phyloP scores from a whole-genome alignment of 92 coral and sea anemone genomes.

The Pocillopora meandrina region DNA sequence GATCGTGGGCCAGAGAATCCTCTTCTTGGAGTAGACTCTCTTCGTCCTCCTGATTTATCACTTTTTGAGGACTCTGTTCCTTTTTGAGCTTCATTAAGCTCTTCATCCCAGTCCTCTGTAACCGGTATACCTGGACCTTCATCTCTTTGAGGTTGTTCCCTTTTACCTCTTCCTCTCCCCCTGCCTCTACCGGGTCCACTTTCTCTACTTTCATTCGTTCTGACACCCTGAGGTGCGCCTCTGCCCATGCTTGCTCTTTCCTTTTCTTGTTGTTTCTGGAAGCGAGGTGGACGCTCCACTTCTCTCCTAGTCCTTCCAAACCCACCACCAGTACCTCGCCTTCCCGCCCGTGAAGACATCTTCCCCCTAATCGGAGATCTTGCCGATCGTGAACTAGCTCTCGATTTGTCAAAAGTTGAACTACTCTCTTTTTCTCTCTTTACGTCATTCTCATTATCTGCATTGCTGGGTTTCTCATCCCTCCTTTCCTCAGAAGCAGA shows the following conservation, averaged over 20 bases:
- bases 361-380: constrained; percentile 55
- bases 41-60: constrained; percentile 29
- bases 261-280: constrained; percentile 89
- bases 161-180: constrained; percentile 70
- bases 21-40: constrained; percentile 31
- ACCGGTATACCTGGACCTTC: constrained; percentile 59
- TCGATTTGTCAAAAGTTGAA: constrained; percentile 27
- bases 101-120: constrained; percentile 98
- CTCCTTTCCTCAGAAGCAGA: constrained; percentile 90
- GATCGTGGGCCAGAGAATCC: constrained; percentile 42
- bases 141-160: constrained; percentile 47
- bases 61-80: constrained; percentile 29
- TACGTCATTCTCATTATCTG: constrained; percentile 35
- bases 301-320: constrained; percentile 74
- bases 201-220: constrained; percentile 56
- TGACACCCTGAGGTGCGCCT: constrained; percentile 59
- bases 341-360: constrained; percentile 43
- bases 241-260: constrained; percentile 75
- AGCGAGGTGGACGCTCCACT: constrained; percentile 95
- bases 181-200: constrained; percentile 74
- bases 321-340: constrained; percentile 66
- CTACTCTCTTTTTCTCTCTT: constrained; percentile 56
- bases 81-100: constrained; percentile 37
- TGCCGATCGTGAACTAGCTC: constrained; percentile 40
- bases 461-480: constrained; percentile 41